Conservation (phyloP, 2,797 vertebrate species). For the Ceryle rudis region DNA sequence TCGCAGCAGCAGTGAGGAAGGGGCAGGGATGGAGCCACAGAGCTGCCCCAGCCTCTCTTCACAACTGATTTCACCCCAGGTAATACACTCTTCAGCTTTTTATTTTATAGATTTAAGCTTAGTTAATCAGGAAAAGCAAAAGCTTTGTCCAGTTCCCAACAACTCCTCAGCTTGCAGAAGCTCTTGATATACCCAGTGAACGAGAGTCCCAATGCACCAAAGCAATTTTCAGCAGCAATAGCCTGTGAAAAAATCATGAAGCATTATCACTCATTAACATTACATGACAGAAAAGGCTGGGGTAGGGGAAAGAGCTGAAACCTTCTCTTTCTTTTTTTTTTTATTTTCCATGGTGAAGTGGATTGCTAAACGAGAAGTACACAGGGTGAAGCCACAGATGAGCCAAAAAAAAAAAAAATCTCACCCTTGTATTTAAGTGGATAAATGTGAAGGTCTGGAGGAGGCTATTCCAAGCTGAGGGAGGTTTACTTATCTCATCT, state of each 20-base stretch:
- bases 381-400: background rate
- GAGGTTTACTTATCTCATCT: background rate
- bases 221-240: constrained; percentile 41
- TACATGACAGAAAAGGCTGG: background rate
- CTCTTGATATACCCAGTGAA: background rate
- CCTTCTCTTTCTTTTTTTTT: background rate
- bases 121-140: background rate
- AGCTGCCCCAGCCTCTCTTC: background rate
- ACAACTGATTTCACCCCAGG: background rate
- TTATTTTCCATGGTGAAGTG: background rate
- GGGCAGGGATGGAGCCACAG: background rate
- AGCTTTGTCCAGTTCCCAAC: background rate
- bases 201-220: background rate
- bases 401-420: background rate
- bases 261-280: constrained; percentile 15
- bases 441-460: background rate
- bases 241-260: background rate
- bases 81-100: background rate
- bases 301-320: background rate
- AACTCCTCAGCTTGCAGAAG: background rate
- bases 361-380: background rate
- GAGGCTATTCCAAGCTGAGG: background rate
- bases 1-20: accelerated
- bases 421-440: background rate
- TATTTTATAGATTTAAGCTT: background rate